Percentiles rank a stretch among this genome's conserved stretches.
These are phyloP conservation scores for Rotaria magnacalcarata DNA, from an alignment of 2,888 invertebrate species.

Conservation along the genomic window DNA sequence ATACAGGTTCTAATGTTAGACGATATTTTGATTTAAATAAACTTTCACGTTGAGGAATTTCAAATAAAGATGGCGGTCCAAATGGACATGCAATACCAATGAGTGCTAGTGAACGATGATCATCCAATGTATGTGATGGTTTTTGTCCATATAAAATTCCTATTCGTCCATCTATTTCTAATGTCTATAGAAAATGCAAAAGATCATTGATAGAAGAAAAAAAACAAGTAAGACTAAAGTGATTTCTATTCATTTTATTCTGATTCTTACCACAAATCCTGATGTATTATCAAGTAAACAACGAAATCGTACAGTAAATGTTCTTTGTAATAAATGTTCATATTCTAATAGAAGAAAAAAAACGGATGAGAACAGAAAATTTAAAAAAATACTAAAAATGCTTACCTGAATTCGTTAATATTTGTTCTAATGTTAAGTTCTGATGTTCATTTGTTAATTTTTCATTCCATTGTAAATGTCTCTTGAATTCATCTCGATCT, in stretches of 20 bases:
- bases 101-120: slow-evolving; percentile 78
- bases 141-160: slow-evolving; percentile 93
- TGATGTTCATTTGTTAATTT: slow-evolving; percentile 55
- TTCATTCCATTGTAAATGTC: slow-evolving; percentile 68
- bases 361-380: not conserved
- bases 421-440: slow-evolving; percentile 47
- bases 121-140: slow-evolving; percentile 73
- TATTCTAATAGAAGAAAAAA: slow-evolving; percentile 65
- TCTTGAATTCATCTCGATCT: slow-evolving; percentile 90
- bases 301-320: slow-evolving; percentile 95
- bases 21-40: slow-evolving; percentile 99
- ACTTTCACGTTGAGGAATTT: slow-evolving; percentile 94
- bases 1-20: slow-evolving; percentile 86
- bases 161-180: slow-evolving; percentile 93
- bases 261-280: slow-evolving; percentile 81
- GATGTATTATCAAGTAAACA: slow-evolving; percentile 98
- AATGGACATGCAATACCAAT: slow-evolving; percentile 98
- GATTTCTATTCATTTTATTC: not conserved
- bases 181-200: slow-evolving; percentile 66
- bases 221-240: no score
- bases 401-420: slow-evolving; percentile 41
- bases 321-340: slow-evolving; percentile 81
- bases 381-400: no score
- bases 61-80: slow-evolving; percentile 89
- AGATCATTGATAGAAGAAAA: no score